Evolutionary conservation across 2,113 vertebrate genomes (phyloP).

Genomic region (Pseudorhombus dupliciocellatus): DNA sequence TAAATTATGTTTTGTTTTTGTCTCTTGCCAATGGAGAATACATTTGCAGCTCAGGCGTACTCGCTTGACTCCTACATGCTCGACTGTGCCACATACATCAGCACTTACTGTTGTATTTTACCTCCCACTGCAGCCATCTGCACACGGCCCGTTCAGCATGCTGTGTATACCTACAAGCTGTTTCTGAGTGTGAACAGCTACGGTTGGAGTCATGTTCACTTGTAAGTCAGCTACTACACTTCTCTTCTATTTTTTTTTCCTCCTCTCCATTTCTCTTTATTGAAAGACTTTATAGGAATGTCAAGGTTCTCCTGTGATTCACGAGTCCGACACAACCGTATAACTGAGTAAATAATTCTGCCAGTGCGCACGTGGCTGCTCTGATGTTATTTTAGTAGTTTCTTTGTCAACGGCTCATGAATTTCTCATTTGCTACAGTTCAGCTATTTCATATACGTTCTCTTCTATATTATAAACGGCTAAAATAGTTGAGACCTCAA

Average conservation of each 20-base stretch:
- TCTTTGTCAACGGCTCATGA: not conserved
- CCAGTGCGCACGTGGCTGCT: too few species aligned
- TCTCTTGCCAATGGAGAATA: not conserved
- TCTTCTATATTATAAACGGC: too few species aligned
- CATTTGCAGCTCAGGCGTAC: conserved; percentile 2
- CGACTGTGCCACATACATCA: not conserved
- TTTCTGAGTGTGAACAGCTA: not conserved
- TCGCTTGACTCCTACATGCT: conserved; percentile 9
- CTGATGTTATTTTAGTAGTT: not conserved
- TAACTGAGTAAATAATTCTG: too few species aligned
- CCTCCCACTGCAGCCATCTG: conserved; percentile 10
- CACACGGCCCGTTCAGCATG: not conserved
- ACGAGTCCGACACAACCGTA: too few species aligned
- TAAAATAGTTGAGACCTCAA: too few species aligned
- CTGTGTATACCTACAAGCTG: not conserved
- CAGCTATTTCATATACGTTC: not conserved
- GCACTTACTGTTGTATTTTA: not conserved
- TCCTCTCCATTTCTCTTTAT: too few species aligned
- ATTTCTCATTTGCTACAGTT: not conserved
- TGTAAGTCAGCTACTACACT: not conserved
- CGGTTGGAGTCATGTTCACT: not conserved
- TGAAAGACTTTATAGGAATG: too few species aligned
- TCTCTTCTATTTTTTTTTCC: too few species aligned
- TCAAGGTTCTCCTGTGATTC: too few species aligned
- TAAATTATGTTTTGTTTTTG: not conserved